These are phyloP conservation scores for Chunga burmeisteri DNA, from an alignment of 2,113 vertebrate species.

Conservation along the genomic window DNA sequence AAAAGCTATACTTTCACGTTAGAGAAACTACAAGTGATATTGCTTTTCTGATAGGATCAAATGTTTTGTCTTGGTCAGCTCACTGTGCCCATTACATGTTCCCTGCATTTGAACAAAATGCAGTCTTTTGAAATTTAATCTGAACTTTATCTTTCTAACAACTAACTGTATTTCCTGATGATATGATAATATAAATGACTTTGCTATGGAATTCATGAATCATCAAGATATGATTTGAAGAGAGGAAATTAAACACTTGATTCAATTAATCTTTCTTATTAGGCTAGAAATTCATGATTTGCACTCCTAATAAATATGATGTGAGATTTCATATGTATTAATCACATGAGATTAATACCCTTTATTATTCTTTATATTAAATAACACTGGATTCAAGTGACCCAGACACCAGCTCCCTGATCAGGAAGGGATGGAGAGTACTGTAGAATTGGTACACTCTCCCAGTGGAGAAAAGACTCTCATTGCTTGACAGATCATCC, in stretches of 20 bases:
- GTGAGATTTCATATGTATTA: conserved; percentile 55
- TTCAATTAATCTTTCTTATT: conserved; percentile 68
- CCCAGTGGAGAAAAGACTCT: background rate
- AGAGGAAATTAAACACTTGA: conserved; percentile 69
- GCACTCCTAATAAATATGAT: conserved; percentile 50
- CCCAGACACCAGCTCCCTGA: background rate
- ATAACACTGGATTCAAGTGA: background rate
- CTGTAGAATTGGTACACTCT: background rate
- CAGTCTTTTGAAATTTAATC: background rate
- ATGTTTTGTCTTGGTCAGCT: background rate
- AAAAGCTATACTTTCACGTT: background rate
- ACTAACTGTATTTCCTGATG: conserved; percentile 34
- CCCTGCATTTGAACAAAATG: background rate
- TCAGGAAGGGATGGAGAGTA: background rate
- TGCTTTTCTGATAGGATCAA: background rate
- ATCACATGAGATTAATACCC: conserved; percentile 26
- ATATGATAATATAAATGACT: conserved; percentile 65
- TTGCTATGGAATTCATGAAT: conserved; percentile 49
- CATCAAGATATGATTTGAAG: conserved; percentile 64
- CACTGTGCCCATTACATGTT: background rate
- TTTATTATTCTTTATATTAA: conserved; percentile 50
- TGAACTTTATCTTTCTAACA: conserved; percentile 25
- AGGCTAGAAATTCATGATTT: conserved; percentile 52
- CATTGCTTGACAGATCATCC: conserved; percentile 25
- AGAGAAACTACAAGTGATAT: background rate